These are phyloP conservation scores for Greenwoodochromis staneri DNA, from an alignment of 2,113 vertebrate genomes.

Conservation along the genomic window DNA sequence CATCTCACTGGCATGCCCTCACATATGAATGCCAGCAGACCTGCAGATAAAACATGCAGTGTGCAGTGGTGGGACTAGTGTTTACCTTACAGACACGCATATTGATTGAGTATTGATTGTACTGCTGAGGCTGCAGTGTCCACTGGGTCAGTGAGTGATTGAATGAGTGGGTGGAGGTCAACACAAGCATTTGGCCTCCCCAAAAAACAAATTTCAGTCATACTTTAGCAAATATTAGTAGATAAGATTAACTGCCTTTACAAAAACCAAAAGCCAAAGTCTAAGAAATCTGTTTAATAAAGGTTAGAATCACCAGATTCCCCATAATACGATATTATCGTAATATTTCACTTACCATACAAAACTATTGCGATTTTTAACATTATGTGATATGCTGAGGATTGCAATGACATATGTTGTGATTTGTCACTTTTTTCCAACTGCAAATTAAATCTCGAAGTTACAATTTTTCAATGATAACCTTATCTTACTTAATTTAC, in stretches of 20 bases:
- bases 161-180: background rate
- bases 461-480: background rate
- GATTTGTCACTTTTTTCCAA: background rate
- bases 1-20: background rate
- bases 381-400: background rate
- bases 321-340: background rate
- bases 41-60: background rate
- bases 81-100: background rate
- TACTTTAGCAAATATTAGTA: background rate
- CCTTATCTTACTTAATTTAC: background rate
- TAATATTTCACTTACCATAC: background rate
- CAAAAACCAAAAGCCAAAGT: background rate
- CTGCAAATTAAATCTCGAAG: background rate
- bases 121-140: background rate
- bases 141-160: background rate
- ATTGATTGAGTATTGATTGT: constrained; percentile 29
- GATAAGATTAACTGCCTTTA: background rate
- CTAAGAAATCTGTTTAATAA: background rate
- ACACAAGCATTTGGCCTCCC: background rate
- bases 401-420: background rate
- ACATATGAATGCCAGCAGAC: background rate
- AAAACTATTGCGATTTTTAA: background rate
- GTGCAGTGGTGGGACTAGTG: background rate
- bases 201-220: background rate
- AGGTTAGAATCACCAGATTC: background rate